phyloP scores from a whole-genome alignment of 2,113 vertebrate species.

The Paraplagusia blochii region DNA sequence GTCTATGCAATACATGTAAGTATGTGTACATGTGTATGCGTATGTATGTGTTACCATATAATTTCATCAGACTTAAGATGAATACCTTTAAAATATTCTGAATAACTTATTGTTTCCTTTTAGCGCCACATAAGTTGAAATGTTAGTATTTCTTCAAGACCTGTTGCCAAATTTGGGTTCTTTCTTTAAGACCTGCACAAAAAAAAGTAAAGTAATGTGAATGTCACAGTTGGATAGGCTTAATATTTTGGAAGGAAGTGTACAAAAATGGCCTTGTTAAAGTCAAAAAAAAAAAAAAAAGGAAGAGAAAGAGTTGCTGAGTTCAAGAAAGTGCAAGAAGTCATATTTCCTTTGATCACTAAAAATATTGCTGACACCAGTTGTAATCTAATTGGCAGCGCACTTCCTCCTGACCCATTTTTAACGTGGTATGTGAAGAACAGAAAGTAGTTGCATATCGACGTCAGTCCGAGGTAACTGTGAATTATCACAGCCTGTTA shows the following conservation, averaged over 20 bases:
- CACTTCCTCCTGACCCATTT: conserved; percentile 32
- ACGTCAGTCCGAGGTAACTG: conserved; percentile 33
- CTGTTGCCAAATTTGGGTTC: no score
- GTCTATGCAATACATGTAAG: no score
- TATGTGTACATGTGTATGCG: no score
- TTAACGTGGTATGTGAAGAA: conserved; percentile 46
- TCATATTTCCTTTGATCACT: conserved; percentile 32
- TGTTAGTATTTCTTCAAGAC: no score
- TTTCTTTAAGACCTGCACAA: conserved; percentile 9
- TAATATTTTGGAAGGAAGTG: conserved; percentile 24
- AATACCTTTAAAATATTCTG: no score
- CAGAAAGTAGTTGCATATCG: conserved; percentile 51
- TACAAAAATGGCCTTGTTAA: conserved; percentile 1
- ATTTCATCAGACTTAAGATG: no score
- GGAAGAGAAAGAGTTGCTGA: conserved; percentile 15
- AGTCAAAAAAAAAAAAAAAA: conserved; percentile 4
- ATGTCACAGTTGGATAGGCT: conserved; percentile 24
- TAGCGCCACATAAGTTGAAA: no score
- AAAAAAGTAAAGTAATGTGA: conserved; percentile 26
- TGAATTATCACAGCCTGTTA: conserved; percentile 14
- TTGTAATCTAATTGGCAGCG: conserved; percentile 51
- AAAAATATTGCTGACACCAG: conserved; percentile 50
- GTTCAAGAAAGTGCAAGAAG: conserved; percentile 43
- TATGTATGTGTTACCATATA: no score
- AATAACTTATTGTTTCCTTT: no score